These are phyloP conservation scores for Ichneumon xanthorius DNA, from an alignment of 2,888 invertebrate genomes.

Conservation along the genomic window DNA sequence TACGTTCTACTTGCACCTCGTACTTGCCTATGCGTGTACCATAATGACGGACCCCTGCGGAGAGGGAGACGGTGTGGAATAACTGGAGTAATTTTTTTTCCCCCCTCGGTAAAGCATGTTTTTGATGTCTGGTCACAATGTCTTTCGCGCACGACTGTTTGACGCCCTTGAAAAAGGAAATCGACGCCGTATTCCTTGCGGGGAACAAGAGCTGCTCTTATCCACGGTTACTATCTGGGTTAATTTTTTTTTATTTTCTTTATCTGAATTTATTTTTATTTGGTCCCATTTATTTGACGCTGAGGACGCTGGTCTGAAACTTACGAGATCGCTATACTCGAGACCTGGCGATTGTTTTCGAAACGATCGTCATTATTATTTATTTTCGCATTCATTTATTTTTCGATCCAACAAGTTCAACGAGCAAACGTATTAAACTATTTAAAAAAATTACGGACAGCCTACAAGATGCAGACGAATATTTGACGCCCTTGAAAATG, in stretches of 20 bases:
- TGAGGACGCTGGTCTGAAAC: not conserved
- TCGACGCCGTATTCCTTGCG: no score
- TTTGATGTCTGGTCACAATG: not conserved
- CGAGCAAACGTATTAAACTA: no score
- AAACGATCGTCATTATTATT: not conserved
- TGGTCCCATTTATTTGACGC: no score
- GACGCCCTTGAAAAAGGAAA: no score
- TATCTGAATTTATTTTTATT: no score
- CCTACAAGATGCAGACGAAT: no score
- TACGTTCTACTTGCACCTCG: constrained; percentile 66
- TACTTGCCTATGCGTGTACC: constrained; percentile 29
- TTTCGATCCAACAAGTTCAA: no score
- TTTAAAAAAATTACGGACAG: no score
- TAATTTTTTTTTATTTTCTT: not conserved
- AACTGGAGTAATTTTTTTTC: not conserved
- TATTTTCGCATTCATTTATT: no score
- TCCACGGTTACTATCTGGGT: no score
- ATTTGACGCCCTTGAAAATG: no score
- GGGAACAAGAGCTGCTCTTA: no score
- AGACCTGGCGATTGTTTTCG: not conserved
- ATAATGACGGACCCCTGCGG: not conserved
- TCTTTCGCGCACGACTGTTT: not conserved
- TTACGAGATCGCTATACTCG: not conserved
- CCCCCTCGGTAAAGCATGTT: not conserved
- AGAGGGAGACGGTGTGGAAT: not conserved